Conservation (phyloP, 1,140 invertebrate genomes). For the Charaxes varanes region DNA sequence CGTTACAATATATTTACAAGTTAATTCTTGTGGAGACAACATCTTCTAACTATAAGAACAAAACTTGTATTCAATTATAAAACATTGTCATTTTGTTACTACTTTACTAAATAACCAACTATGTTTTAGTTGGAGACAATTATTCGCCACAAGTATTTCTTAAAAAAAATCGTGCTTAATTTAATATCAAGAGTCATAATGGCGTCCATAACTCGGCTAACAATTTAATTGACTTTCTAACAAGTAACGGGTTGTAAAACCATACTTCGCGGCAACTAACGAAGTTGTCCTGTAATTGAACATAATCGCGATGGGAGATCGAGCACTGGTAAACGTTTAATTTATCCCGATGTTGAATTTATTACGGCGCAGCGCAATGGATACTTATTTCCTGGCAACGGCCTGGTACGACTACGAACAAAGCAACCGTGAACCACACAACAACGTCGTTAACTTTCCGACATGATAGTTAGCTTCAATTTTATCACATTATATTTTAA, state of each 20-base stretch:
- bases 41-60: too few species aligned
- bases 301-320: conserved; percentile 24
- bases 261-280: conserved; percentile 14
- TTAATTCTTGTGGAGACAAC: too few species aligned
- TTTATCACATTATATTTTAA: conserved; percentile 41
- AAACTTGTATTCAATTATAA: too few species aligned
- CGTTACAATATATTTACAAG: too few species aligned
- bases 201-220: conserved; percentile 1
- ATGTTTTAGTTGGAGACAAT: too few species aligned
- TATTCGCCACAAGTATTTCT: too few species aligned
- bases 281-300: conserved; percentile 22
- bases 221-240: conserved; percentile 10
- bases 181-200: too few species aligned
- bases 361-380: conserved; percentile 20
- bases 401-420: conserved; percentile 15
- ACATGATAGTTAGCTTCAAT: conserved; percentile 47
- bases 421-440: conserved; percentile 22
- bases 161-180: too few species aligned
- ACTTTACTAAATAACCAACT: conserved; percentile 25
- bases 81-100: too few species aligned
- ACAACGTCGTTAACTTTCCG: conserved; percentile 47
- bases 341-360: conserved; percentile 27
- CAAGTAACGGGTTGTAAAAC: conserved; percentile 3
- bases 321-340: conserved; percentile 24
- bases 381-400: conserved; percentile 21